These are phyloP conservation scores for Papilio dardanus DNA, from an alignment of 1,140 invertebrate species.

Conservation along the genomic window DNA sequence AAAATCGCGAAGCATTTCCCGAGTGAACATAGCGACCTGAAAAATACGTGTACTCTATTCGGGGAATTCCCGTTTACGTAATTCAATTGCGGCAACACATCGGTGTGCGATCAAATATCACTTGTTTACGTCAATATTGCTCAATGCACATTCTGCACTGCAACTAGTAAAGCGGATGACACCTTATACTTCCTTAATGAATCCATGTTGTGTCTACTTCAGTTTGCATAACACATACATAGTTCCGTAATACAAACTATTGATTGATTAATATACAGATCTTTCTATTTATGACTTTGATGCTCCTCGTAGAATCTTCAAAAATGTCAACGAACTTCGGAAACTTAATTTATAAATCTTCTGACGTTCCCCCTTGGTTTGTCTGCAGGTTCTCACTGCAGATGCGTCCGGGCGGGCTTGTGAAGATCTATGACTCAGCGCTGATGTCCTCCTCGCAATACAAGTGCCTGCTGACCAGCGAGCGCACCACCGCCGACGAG, in stretches of 20 bases:
- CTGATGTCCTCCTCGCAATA: conserved; percentile 95
- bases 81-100: not conserved
- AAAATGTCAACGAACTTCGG: too few species aligned
- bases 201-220: not conserved
- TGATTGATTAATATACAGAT: too few species aligned
- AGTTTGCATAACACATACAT: conserved; percentile 4
- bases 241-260: not conserved
- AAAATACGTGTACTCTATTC: not conserved
- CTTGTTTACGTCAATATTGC: conserved; percentile 4
- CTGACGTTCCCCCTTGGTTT: not conserved
- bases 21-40: too few species aligned
- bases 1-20: too few species aligned
- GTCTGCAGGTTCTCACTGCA: conserved; percentile 92
- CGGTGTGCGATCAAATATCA: not conserved
- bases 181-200: conserved; percentile 4
- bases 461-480: conserved; percentile 94
- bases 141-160: conserved; percentile 9
- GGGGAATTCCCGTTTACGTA: not conserved
- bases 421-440: conserved; percentile 95
- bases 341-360: not conserved
- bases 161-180: not conserved
- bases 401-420: conserved; percentile 91
- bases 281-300: too few species aligned
- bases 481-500: conserved; percentile 94
- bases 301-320: too few species aligned